Percentiles rank a stretch among this genome's conserved stretches.
Evolutionary conservation across 2,888 invertebrate species (phyloP).

Genomic region (Bhutanitis thaidina): DNA sequence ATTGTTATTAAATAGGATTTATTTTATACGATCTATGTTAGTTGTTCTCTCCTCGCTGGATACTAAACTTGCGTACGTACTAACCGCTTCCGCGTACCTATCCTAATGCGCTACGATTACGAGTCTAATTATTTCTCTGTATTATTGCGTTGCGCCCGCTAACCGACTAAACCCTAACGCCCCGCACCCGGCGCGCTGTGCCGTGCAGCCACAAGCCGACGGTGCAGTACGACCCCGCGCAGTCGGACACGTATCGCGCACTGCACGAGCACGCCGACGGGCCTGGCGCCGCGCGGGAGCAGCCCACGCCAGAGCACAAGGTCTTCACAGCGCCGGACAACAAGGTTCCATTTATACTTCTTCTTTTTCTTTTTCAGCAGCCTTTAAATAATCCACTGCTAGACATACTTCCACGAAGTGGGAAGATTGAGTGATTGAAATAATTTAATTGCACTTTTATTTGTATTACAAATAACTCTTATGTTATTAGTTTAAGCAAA

Average conservation of each 20-base stretch:
- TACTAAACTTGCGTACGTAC: constrained; percentile 77
- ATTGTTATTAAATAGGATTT: constrained; percentile 48
- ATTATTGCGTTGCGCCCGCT: constrained; percentile 66
- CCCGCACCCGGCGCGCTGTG: constrained; percentile 38
- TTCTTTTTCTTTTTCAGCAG: neutral
- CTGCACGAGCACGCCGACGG: constrained; percentile 88
- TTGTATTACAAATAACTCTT: too few relatives aligned
- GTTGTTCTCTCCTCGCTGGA: constrained; percentile 89
- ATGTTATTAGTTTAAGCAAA: too few relatives aligned
- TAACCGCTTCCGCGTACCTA: constrained; percentile 46
- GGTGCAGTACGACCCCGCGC: constrained; percentile 90
- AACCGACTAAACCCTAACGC: constrained; percentile 75
- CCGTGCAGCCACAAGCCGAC: constrained; percentile 82
- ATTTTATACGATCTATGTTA: constrained; percentile 78
- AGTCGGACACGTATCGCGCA: constrained; percentile 93
- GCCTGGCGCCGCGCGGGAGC: constrained; percentile 79
- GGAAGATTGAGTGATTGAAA: too few relatives aligned
- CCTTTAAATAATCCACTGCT: too few relatives aligned
- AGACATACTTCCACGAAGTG: too few relatives aligned
- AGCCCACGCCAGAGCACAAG: constrained; percentile 84
- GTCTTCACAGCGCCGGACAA: constrained; percentile 85
- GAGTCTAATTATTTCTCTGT: constrained; percentile 60
- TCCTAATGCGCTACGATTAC: constrained; percentile 42
- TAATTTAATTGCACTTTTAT: too few relatives aligned
- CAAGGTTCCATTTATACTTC: constrained; percentile 67